Conservation (phyloP, 2,797 vertebrate species). For the Hippocampus kuda region DNA sequence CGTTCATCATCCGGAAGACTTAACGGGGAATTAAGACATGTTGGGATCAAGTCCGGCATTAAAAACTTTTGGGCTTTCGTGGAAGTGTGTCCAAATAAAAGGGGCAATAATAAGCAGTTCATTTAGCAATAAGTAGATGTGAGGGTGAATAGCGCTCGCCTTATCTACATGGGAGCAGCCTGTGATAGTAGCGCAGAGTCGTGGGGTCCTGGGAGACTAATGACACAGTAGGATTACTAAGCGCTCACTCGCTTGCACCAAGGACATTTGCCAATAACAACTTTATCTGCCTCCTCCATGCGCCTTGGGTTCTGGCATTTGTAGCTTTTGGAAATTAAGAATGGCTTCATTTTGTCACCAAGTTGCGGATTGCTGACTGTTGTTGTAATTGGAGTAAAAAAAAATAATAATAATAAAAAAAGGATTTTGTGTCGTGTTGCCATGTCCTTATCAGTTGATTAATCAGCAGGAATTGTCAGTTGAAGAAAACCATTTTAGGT, state of each 20-base stretch:
- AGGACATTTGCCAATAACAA: constrained; percentile 87
- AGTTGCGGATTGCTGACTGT: constrained; percentile 63
- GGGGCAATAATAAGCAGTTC: constrained; percentile 66
- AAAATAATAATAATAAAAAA: constrained; percentile 1
- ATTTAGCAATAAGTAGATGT: constrained; percentile 71
- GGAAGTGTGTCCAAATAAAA: constrained; percentile 58
- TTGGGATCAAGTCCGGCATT: constrained; percentile 41
- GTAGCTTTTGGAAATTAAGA: constrained; percentile 79
- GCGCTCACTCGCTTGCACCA: constrained; percentile 70
- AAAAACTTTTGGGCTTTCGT: constrained; percentile 43
- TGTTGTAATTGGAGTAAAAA: constrained; percentile 47
- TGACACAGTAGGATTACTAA: constrained; percentile 79
- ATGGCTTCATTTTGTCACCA: constrained; percentile 78
- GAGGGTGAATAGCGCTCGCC: constrained; percentile 62
- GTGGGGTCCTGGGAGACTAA: constrained; percentile 81
- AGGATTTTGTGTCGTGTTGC: constrained; percentile 40
- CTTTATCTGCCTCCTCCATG: constrained; percentile 90
- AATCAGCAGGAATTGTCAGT: constrained; percentile 34
- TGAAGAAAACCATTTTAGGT: constrained; percentile 24
- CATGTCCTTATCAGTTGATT: constrained; percentile 51
- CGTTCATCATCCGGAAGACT: constrained; percentile 35
- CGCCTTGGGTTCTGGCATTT: constrained; percentile 74
- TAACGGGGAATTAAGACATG: constrained; percentile 46
- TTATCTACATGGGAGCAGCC: constrained; percentile 87
- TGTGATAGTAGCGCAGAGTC: constrained; percentile 77